Base-by-base conservation (phyloP, 1,140 invertebrate species). In the Mesaphorura yosii region DNA sequence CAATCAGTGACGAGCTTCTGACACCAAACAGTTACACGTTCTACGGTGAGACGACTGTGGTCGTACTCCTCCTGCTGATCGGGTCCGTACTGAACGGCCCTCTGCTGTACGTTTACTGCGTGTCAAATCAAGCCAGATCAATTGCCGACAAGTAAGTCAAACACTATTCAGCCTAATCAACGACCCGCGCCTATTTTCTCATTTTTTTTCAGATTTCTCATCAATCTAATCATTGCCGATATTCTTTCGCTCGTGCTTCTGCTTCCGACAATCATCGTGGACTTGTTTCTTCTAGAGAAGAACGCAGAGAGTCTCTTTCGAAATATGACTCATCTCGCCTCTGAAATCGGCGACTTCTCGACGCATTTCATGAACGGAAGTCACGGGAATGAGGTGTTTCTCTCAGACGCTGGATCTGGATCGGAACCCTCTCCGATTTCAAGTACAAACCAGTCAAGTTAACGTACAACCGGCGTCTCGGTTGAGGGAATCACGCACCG, bases 61-160 rank as follows among this genome's bases (percentile, higher is more conserved):
- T 55, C 2, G 10, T 19, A 17, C 2, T 50, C 3, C 17, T 55
- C 10, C 41, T 49, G 10, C 17, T 41, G 4, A 17, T 47, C 31
- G 57, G 57, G 40, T 12, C 55, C n/a, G 15, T 51, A 20, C 25
- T 38, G 6, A 58, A 58, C 28, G 20, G 48, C 26, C 57, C 57
- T 2, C 38, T 53, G 3, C 15, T 27, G 4, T 25, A 51, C 41
- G 29, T 58, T 38, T 58, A 55, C 42, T 14, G 42, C 19, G 25
- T 40, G 14, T 58, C 57, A 5, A 58, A 53, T 37, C 57, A 54
- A 22, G 55, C 51, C 19, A 45, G 57, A 15, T 49, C 51, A 15
- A 38, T 51, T 20, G 48, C 51, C 19, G 57, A 58, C 48, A 58
- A 54, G 57, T 26, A 46, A 46, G 14, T 7, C 44, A 7, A 7